Base-by-base conservation (phyloP, 2,797 vertebrate genomes). In the Spatula clypeata region DNA sequence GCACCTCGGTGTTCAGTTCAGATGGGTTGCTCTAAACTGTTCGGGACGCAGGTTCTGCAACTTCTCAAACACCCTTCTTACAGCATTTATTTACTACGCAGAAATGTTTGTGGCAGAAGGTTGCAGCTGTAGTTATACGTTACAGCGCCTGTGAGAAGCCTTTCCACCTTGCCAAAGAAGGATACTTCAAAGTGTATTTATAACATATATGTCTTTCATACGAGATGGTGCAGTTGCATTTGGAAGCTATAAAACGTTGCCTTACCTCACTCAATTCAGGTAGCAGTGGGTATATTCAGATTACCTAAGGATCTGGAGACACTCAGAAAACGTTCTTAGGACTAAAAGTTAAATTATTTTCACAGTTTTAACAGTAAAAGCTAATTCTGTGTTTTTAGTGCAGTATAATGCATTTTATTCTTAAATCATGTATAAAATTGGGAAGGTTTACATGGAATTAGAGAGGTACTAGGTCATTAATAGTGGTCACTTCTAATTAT, bases 171-270 rank as follows among this genome's bases (percentile, higher is more conserved):
- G 7, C 24, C 10, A 8, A 17, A 18, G n/a, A 62, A 84, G 61
- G 23, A 26, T 10, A 1, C 19, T 64, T 66, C 21, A 73, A 51
- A 57, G 4, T 4, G 1, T 2, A 0, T 5, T 1, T 3, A 0
- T 7, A 9, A 4, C 20, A 29, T 61, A 3, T 75, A 23, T 7
- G 17, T 74, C 6, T 12, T 44, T 87, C 27, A 8, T 19, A 13
- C 6, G 36, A 10, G 7, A 1, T 47, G 4, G 2, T 32, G 34
- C 42, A 69, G 12, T 29, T 21, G 7, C 3, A 4, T 7, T 62
- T 66, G 40, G 51, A 34, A 81, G 23, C 29, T n/a, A 34, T 66
- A 19, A 55, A 54, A n/a, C 38, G 27, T 62, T 17, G 11, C 6
- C 1, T 60, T 38, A 36, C 21, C 3, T 40, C 55, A 7, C 1